Evolutionary conservation across 2,113 vertebrate genomes (phyloP), one percentile per base, ranked within the genome.

Genomic region (Furnarius figulus): DNA sequence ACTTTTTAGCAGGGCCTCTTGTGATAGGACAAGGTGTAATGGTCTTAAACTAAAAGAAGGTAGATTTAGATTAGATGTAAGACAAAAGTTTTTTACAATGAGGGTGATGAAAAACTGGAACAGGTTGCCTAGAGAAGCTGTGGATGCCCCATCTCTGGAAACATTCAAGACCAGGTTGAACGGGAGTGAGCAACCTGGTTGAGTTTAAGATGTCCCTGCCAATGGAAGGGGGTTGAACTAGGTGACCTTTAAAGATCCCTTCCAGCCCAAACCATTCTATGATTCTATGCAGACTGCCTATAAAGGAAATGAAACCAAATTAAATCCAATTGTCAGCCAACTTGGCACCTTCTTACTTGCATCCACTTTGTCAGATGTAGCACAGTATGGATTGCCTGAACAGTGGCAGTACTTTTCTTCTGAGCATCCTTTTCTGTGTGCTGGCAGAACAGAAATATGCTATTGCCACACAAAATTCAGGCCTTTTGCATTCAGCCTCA

Each of bases 181-280:
- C 0, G 0, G 30, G 5, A 22, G 35, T 67, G 58, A 76, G 58
- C 15, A 61, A 62, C 21, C 16, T 85, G 24, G 8, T 5, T 7
- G 13, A 33, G 25, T 61, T 46, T 10, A n/a, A 55, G 14, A 9
- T 35, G 35, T 62, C 76, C 50, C 47, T 85, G 40, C 33, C n/a
- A 20, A 8, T 17, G 30, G 39, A 12, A 53, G 16, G 3, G 11
- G 3, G 8, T 14, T 52, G 53, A 20, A 44, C 31, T 53, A 35
- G 31, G 12, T 28, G 7, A 31, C 5, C 20, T 6, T 23, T 42
- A 53, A 68, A 31, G 2, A 11, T 77, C n/a, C 9, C 28, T 81
- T 79, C 56, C 33, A 66, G 28, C 24, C 28, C 19, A 67, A 89
- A 76, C 21, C 8, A 50, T 61, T 81, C 85, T 35, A 3, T 72